A percentile compares a stretch with the other conserved stretches of the same genome.
These are phyloP conservation scores for Drosophila siamana DNA, from an alignment of 2,888 invertebrate genomes.

Conservation along the genomic window DNA sequence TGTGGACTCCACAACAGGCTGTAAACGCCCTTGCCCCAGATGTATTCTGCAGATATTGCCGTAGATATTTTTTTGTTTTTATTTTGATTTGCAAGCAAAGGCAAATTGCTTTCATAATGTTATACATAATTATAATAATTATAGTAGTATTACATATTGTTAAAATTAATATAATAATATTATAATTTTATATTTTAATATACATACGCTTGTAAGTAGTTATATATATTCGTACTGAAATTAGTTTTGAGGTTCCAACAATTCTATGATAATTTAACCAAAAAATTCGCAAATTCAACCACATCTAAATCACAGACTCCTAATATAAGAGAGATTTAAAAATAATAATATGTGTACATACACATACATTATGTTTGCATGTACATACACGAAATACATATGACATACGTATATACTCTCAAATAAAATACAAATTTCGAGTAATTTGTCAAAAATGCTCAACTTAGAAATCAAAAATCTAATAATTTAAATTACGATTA, in stretches of 20 bases:
- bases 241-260: conserved; percentile 67
- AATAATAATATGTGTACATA: conserved; percentile 43
- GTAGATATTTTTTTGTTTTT: not conserved
- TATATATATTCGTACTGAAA: conserved; percentile 54
- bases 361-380: conserved; percentile 27
- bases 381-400: conserved; percentile 34
- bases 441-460: conserved; percentile 53
- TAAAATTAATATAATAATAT: not conserved
- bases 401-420: conserved; percentile 36
- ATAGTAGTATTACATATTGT: conserved; percentile 10
- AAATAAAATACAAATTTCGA: conserved; percentile 69
- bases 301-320: conserved; percentile 84
- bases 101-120: conserved; percentile 21
- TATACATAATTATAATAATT: conserved; percentile 29
- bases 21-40: conserved; percentile 13
- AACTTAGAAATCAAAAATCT: conserved; percentile 55
- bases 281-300: conserved; percentile 77
- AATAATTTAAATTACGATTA: conserved; percentile 48
- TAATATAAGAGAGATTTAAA: conserved; percentile 77
- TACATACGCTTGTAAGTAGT: conserved; percentile 27
- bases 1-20: no score
- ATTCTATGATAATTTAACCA: conserved; percentile 62
- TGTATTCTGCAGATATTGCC: conserved; percentile 9
- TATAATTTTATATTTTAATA: conserved; percentile 23
- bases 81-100: conserved; percentile 22